Evolutionary conservation across 1,140 invertebrate genomes (phyloP).

Genomic region (Bombus waltoni): DNA sequence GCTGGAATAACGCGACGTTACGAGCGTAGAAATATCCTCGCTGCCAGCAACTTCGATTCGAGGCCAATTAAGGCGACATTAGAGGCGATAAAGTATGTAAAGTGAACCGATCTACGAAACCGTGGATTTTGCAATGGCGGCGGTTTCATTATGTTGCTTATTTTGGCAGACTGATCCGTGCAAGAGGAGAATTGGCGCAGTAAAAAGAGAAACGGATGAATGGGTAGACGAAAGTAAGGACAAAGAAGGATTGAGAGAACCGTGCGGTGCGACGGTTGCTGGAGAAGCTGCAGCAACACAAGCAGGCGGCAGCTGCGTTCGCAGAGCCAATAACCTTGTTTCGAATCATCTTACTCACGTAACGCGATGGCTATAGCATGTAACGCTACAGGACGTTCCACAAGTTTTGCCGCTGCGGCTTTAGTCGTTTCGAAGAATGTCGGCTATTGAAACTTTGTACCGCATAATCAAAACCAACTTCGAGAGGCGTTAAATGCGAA

Average conservation of each 20-base stretch:
- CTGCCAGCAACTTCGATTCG: no score
- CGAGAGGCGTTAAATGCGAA: no score
- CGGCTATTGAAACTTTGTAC: no score
- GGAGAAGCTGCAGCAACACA: constrained; percentile 50
- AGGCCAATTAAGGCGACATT: no score
- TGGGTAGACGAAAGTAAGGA: constrained; percentile 18
- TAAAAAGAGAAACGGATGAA: neutral
- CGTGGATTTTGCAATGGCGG: neutral
- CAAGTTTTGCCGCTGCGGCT: neutral
- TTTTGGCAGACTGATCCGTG: neutral
- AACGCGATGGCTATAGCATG: constrained; percentile 63
- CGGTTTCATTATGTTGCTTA: no score
- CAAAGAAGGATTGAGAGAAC: constrained; percentile 42
- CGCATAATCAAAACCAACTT: neutral
- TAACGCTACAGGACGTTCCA: constrained; percentile 53
- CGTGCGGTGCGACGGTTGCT: constrained; percentile 59
- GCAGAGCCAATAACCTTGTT: constrained; percentile 75
- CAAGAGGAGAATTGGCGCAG: neutral
- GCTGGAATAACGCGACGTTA: no score
- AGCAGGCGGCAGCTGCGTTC: constrained; percentile 72
- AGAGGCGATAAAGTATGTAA: no score
- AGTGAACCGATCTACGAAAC: neutral
- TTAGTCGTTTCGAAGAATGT: neutral
- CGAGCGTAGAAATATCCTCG: no score
- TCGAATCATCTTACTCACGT: constrained; percentile 76